Evolutionary conservation across 1,140 invertebrate species (phyloP).

Genomic region (Dermatophagoides farinae): DNA sequence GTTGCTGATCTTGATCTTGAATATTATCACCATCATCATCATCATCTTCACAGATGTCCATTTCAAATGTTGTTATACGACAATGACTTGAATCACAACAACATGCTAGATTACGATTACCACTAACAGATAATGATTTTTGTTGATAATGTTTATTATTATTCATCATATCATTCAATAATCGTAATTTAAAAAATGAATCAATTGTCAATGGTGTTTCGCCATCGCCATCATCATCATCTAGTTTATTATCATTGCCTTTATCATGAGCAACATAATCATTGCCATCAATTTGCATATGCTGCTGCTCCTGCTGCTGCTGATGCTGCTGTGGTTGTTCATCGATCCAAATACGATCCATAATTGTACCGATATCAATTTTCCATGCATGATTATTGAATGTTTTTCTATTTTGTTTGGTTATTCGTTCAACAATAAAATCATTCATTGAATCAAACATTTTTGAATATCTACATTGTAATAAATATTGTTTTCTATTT

Average conservation of each 20-base stretch:
- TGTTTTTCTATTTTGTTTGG: neutral
- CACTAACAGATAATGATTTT: neutral
- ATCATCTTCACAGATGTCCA: constrained; percentile 66
- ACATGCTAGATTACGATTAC: neutral
- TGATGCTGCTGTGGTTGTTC: too few species aligned
- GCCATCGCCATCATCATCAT: neutral
- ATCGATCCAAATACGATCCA: neutral
- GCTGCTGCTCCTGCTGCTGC: too few species aligned
- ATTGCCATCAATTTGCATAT: neutral
- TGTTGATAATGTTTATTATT: too few species aligned
- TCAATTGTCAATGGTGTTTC: neutral
- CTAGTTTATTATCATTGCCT: neutral
- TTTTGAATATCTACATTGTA: neutral
- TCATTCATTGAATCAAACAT: neutral
- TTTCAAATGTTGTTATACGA: constrained; percentile 66
- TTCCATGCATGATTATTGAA: too few species aligned
- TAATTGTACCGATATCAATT: too few species aligned
- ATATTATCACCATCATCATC: constrained; percentile 37
- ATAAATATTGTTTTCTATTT: neutral
- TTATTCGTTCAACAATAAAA: neutral
- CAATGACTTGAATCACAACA: constrained; percentile 53
- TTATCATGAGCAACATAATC: neutral
- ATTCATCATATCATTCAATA: neutral
- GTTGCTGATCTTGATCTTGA: neutral
- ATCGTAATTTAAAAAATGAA: neutral